A percentile compares a stretch with the other conserved stretches of the same genome.
Conservation (phyloP, 1,140 invertebrate genomes). For the Drosophila aff. region DNA sequence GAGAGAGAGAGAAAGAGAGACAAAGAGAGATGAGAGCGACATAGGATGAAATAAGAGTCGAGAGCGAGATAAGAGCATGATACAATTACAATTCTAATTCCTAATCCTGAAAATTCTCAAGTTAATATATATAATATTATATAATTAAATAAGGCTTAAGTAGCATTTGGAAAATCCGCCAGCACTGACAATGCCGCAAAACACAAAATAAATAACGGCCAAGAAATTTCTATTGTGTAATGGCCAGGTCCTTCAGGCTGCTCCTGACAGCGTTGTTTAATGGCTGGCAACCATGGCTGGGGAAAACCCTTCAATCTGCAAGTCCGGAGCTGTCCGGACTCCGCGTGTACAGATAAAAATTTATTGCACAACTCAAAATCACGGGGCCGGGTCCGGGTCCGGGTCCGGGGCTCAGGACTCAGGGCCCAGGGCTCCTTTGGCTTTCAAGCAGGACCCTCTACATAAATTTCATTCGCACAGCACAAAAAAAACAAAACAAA, state of each 20-base stretch:
- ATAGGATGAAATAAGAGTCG: too few relatives aligned
- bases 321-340: slow-evolving; percentile 37
- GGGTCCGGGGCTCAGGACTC: background rate
- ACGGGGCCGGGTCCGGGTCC: slow-evolving; percentile 38
- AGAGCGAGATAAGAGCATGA: too few relatives aligned
- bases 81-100: too few relatives aligned
- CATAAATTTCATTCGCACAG: slow-evolving; percentile 63
- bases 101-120: background rate
- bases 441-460: slow-evolving; percentile 28
- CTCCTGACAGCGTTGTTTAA: slow-evolving; percentile 79
- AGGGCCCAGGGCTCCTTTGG: slow-evolving; percentile 24
- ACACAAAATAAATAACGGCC: slow-evolving; percentile 25
- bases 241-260: slow-evolving; percentile 60
- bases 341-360: slow-evolving; percentile 82
- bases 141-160: background rate
- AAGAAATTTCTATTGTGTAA: slow-evolving; percentile 72
- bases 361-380: slow-evolving; percentile 83
- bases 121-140: background rate
- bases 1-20: background rate
- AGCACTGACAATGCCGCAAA: slow-evolving; percentile 11
- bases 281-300: slow-evolving; percentile 38
- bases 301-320: slow-evolving; percentile 20
- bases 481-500: slow-evolving; percentile 6
- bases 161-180: background rate
- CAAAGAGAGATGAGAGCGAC: background rate